These are phyloP conservation scores for Crypturellus tataupa DNA, from an alignment of 2,797 vertebrate genomes.

Conservation along the genomic window DNA sequence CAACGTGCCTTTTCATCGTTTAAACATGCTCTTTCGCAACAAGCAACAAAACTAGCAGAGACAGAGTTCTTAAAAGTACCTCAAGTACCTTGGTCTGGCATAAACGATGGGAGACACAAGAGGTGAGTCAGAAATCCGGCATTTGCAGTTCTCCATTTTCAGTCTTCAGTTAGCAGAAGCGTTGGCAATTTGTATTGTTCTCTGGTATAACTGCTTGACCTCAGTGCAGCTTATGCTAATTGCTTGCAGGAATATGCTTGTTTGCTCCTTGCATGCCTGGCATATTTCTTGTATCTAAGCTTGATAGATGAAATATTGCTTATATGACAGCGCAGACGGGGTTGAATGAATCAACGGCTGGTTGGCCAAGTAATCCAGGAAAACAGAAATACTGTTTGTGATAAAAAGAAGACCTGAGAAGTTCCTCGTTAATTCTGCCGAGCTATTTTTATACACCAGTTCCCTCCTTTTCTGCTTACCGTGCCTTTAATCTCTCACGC, in stretches of 20 bases:
- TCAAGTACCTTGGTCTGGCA: not conserved
- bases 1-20: not conserved
- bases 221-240: slow-evolving; percentile 35
- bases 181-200: not conserved
- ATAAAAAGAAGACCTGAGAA: slow-evolving; percentile 4
- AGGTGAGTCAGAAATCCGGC: not conserved
- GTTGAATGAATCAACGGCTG: not conserved
- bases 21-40: not conserved
- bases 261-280: not conserved
- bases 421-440: not conserved
- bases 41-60: not conserved
- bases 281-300: not conserved
- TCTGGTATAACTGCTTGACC: slow-evolving; percentile 29
- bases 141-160: slow-evolving; percentile 12
- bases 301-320: not conserved
- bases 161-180: not conserved
- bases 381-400: not conserved
- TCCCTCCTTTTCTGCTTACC: slow-evolving; percentile 1
- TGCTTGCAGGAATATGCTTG: not conserved
- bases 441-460: slow-evolving; percentile 13
- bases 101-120: not conserved
- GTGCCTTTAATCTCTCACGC: not conserved
- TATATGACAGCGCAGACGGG: not conserved
- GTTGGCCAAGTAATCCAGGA: not conserved
- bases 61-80: not conserved